Conservation (phyloP, 1,140 invertebrate genomes). For the Lethocerus indicus region DNA sequence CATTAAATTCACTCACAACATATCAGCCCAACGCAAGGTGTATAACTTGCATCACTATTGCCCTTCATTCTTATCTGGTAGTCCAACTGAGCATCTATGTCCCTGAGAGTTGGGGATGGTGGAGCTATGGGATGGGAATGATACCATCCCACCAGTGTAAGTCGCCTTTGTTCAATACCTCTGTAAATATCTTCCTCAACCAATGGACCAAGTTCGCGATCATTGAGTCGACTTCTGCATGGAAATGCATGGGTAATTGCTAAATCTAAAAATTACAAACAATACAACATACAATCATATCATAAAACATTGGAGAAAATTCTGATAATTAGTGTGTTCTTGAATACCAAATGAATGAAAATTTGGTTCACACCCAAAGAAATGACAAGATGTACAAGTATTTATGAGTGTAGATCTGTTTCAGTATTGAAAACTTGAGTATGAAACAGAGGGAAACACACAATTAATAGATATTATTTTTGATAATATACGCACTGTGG, state of each 20-base stretch:
- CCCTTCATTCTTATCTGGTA: conserved; percentile 92
- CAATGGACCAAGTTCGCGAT: conserved; percentile 48
- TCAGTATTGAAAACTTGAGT: no score
- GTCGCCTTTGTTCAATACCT: conserved; percentile 59
- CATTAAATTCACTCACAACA: conserved; percentile 49
- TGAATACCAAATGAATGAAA: no score
- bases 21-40: conserved; percentile 83
- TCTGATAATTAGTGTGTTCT: no score
- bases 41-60: conserved; percentile 70
- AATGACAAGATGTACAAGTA: no score
- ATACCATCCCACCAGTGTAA: conserved; percentile 86
- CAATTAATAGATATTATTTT: no score
- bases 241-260: conserved; percentile 80
- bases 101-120: conserved; percentile 72
- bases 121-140: conserved; percentile 85
- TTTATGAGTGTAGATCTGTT: no score
- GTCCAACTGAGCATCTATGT: conserved; percentile 82
- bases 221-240: conserved; percentile 62
- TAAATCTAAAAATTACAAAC: conserved; percentile 41
- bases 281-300: no score
- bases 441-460: no score
- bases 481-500: conserved; percentile 54
- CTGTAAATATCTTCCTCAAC: conserved; percentile 67
- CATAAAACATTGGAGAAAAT: no score
- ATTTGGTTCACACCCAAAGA: no score